phyloP scores from a whole-genome alignment of 2,888 invertebrate species.

The Herminia tarsipennalis region DNA sequence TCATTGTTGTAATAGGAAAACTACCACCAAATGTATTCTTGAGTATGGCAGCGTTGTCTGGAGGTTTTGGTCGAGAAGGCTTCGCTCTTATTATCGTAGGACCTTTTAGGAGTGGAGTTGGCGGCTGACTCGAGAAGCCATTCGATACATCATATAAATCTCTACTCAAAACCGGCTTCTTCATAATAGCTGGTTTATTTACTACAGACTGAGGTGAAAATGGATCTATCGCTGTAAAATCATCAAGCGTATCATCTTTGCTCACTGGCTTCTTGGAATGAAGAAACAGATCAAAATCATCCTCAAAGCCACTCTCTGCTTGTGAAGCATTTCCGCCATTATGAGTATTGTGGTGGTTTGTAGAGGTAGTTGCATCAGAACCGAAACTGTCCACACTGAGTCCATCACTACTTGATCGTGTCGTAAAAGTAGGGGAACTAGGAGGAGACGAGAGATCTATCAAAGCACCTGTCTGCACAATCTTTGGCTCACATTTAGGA shows the following conservation, averaged over 20 bases:
- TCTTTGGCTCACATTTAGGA: constrained; percentile 78
- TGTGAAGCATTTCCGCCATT: constrained; percentile 89
- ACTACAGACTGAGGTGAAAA: constrained; percentile 78
- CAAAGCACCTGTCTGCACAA: constrained; percentile 83
- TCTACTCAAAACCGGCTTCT: constrained; percentile 85
- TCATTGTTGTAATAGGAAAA: constrained; percentile 68
- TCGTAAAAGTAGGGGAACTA: constrained; percentile 90
- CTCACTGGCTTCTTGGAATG: constrained; percentile 66
- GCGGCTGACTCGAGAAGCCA: constrained; percentile 68
- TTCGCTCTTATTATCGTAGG: constrained; percentile 92
- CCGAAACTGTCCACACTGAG: constrained; percentile 91
- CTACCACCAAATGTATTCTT: constrained; percentile 69
- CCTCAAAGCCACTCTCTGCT: constrained; percentile 93
- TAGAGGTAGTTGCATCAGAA: constrained; percentile 88
- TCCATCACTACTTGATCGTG: constrained; percentile 90
- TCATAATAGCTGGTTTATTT: constrained; percentile 69
- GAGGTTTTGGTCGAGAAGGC: constrained; percentile 85
- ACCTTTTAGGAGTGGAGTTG: constrained; percentile 75
- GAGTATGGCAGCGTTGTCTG: constrained; percentile 75
- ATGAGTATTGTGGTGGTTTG: constrained; percentile 80
- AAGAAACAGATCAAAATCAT: constrained; percentile 91
- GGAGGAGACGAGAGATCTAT: constrained; percentile 91
- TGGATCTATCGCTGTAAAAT: constrained; percentile 83
- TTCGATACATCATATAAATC: constrained; percentile 88
- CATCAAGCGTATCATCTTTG: constrained; percentile 79